Evolutionary conservation across 2,797 vertebrate species (phyloP).

Genomic region (Coregonus sp.): DNA sequence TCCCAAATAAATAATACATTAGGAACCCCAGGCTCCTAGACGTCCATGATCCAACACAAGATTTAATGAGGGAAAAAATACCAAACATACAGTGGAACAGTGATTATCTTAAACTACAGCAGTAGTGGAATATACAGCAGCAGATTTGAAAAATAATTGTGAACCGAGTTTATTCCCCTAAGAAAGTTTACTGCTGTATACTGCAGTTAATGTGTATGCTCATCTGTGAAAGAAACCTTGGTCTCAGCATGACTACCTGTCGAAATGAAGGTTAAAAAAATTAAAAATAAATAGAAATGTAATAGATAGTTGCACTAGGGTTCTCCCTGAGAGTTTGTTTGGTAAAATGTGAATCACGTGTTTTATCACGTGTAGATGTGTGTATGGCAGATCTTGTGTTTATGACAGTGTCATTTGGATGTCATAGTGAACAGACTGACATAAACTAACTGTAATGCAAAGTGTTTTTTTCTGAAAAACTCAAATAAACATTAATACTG

Average conservation of each 20-base stretch:
- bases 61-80: slow-evolving; percentile 70
- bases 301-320: background rate
- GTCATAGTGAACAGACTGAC: background rate
- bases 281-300: background rate
- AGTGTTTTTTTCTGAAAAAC: too few species aligned
- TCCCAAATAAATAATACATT: slow-evolving; percentile 74
- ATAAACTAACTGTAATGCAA: background rate
- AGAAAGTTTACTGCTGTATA: background rate
- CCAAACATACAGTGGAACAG: slow-evolving; percentile 66
- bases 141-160: slow-evolving; percentile 43
- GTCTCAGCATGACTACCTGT: too few species aligned
- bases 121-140: slow-evolving; percentile 40
- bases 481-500: background rate
- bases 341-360: background rate
- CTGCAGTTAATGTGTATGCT: too few species aligned
- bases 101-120: slow-evolving; percentile 53
- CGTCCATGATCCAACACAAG: slow-evolving; percentile 50
- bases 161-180: slow-evolving; percentile 42
- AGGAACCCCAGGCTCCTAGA: slow-evolving; percentile 63
- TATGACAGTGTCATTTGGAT: background rate
- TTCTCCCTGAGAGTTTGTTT: background rate
- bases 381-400: background rate
- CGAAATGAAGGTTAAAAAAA: too few species aligned
- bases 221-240: too few species aligned
- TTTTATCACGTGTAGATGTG: background rate